phyloP scores from a whole-genome alignment of 2,888 invertebrate genomes.

The Pristionchus mayeri region DNA sequence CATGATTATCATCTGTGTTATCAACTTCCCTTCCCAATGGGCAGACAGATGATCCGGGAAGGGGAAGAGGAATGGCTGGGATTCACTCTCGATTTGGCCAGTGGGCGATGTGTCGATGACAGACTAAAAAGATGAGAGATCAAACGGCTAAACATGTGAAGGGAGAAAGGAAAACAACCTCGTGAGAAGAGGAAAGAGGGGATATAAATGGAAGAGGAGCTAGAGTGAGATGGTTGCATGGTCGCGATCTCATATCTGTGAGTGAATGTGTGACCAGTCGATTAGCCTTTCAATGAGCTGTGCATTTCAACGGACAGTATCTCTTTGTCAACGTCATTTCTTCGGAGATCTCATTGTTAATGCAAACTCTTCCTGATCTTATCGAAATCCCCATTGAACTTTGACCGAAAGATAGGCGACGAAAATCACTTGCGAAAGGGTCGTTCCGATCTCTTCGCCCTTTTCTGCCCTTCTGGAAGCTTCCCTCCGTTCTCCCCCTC shows the following conservation, averaged over 20 bases:
- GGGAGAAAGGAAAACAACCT: slow-evolving; percentile 14
- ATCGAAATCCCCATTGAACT: neutral
- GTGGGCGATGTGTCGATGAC: no score
- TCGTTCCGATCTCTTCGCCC: neutral
- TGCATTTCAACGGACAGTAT: no score
- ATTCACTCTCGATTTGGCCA: no score
- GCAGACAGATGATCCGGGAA: no score
- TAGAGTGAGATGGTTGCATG: neutral
- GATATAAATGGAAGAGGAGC: slow-evolving; percentile 28
- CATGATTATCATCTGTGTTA: no score
- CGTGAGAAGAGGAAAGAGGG: neutral
- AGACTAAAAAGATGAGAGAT: neutral
- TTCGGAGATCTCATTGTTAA: no score
- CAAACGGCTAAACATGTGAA: slow-evolving; percentile 34
- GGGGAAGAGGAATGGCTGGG: no score
- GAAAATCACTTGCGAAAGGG: neutral
- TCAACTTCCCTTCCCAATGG: no score
- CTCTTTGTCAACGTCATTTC: no score
- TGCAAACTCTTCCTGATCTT: no score
- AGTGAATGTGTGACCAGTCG: no score
- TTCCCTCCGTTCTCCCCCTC: slow-evolving; percentile 24
- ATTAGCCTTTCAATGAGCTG: no score
- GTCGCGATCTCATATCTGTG: neutral
- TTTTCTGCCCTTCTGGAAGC: neutral
- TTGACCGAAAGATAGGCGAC: neutral